Conservation (phyloP, 1,140 invertebrate species). For the Caenorhabditis remanei region DNA sequence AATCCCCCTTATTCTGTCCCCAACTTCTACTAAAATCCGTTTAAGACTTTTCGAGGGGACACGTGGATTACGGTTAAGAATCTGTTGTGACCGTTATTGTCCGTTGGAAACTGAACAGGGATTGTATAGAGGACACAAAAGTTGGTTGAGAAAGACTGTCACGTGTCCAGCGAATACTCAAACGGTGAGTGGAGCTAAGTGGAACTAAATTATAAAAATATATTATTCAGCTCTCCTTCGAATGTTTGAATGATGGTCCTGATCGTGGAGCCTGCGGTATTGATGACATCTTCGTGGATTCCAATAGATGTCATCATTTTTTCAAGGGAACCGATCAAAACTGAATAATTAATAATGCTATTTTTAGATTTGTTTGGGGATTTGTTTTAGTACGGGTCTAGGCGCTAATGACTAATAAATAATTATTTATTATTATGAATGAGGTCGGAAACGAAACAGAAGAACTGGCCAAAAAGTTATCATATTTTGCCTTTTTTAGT, state of each 20-base stretch:
- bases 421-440: neutral
- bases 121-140: slow-evolving; percentile 23
- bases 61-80: slow-evolving; percentile 3
- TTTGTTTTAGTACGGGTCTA: slow-evolving; percentile 8
- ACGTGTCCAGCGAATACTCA: slow-evolving; percentile 24
- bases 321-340: slow-evolving; percentile 39
- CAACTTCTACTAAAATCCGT: slow-evolving; percentile 12
- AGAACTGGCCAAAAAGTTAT: too few relatives aligned
- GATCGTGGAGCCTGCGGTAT: slow-evolving; percentile 29
- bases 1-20: slow-evolving; percentile 4
- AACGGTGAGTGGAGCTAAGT: neutral
- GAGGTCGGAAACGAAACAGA: too few relatives aligned
- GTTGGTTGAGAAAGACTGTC: slow-evolving; percentile 26
- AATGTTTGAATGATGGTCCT: slow-evolving; percentile 39
- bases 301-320: slow-evolving; percentile 7
- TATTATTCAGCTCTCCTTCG: neutral
- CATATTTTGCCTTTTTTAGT: too few relatives aligned
- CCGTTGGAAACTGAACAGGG: slow-evolving; percentile 31
- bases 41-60: slow-evolving; percentile 28
- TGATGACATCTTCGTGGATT: slow-evolving; percentile 23
- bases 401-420: slow-evolving; percentile 41
- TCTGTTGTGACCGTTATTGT: slow-evolving; percentile 40
- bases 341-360: neutral
- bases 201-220: neutral
- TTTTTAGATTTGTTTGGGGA: neutral